These are phyloP conservation scores for Ctena decussata DNA, from an alignment of 2,888 invertebrate genomes.

Conservation along the genomic window DNA sequence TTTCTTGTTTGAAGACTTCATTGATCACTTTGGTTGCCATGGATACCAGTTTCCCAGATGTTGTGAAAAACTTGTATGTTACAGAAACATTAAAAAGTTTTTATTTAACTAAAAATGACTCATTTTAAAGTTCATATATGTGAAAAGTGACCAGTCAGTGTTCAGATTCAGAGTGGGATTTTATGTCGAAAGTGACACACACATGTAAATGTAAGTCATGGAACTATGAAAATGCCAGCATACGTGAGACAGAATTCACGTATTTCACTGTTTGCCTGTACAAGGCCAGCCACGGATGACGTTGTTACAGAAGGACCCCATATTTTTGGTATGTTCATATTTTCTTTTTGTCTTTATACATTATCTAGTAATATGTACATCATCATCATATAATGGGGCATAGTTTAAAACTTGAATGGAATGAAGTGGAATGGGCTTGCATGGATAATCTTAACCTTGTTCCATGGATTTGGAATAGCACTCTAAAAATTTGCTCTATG, in stretches of 20 bases:
- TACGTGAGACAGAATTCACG: conserved; percentile 73
- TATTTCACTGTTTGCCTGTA: conserved; percentile 80
- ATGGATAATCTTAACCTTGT: too few species aligned
- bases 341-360: background rate
- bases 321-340: conserved; percentile 74
- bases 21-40: background rate
- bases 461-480: too few species aligned
- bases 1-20: conserved; percentile 5
- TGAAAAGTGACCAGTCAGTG: background rate
- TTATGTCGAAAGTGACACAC: background rate
- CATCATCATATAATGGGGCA: too few species aligned
- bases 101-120: background rate
- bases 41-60: background rate
- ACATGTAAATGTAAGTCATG: background rate
- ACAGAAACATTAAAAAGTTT: background rate
- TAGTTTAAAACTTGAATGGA: too few species aligned
- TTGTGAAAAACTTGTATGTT: background rate
- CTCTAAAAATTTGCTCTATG: too few species aligned
- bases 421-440: too few species aligned
- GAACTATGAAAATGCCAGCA: conserved; percentile 32
- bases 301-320: conserved; percentile 76
- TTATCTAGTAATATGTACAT: too few species aligned
- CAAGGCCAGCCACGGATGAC: conserved; percentile 78
- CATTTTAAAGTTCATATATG: background rate
- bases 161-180: background rate